Base-by-base conservation (phyloP, 2,797 vertebrate species). In the Tokudaia tokunoshimensis region DNA sequence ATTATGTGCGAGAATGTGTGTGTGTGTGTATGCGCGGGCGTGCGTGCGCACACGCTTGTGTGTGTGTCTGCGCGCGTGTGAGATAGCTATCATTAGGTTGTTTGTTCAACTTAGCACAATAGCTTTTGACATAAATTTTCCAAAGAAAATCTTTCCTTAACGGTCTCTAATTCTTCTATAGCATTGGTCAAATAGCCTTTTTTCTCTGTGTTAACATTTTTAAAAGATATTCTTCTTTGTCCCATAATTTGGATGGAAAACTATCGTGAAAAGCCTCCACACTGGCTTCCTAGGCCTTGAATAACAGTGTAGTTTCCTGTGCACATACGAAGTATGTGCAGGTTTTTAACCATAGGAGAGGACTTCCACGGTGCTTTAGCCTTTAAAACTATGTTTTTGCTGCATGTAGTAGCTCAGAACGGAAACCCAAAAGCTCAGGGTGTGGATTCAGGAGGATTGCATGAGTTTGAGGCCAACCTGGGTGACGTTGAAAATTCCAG, bases 71-170 rank as follows among this genome's bases (percentile, higher is more conserved):
- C 13, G 29, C 14, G 26, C 29, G 15, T 2, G 34, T 34, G 34
- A 41, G 44, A 15, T 29, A 17, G 4, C 2, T 11, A 26, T 87
- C 20, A 72, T 72, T 72, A 52, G 47, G 34, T 24, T 89, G 37
- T 47, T 95, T 90, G 83, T 82, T 93, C 80, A 92, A 3, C 55
- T 91, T 83, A 83, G 57, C 22, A 76, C 12, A 83, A 24, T 96
- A 89, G 92, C 29, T 94, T 95, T 89, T 92, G 59, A 37, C 50
- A 55, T 55, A 82, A 76, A 76, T n/a, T 9, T 65, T 94, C 50
- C 92, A 89, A 52, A 65, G 63, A 94, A 47, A 65, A 85, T 89
- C 41, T 96, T 95, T 14, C n/a, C 55, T 72, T 91, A 57, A 57
- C 85, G 34, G n/a, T 85, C 61, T 96, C 95, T 57, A 34, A 17